These are phyloP conservation scores for Salvelinus namaycush DNA, from an alignment of 2,113 vertebrate genomes.

Conservation along the genomic window DNA sequence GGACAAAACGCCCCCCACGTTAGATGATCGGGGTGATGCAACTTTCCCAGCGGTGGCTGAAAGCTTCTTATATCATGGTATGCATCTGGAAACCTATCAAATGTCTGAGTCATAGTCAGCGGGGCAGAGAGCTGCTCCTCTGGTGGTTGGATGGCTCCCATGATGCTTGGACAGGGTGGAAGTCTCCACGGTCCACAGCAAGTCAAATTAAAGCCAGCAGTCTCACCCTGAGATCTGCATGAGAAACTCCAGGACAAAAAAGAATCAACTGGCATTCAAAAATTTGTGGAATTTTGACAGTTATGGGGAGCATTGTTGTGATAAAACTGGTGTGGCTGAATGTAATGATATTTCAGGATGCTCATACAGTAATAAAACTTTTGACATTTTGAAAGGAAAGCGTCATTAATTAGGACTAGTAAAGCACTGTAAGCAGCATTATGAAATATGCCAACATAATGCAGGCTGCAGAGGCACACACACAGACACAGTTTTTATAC, in stretches of 20 bases:
- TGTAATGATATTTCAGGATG: neutral
- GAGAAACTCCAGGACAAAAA: slow-evolving; percentile 22
- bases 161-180: neutral
- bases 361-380: neutral
- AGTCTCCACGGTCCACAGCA: slow-evolving; percentile 8
- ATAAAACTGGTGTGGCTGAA: too few relatives aligned
- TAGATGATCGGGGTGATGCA: neutral
- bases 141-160: neutral
- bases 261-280: too few relatives aligned
- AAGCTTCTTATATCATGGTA: neutral
- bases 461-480: neutral
- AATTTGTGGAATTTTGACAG: too few relatives aligned
- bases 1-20: too few relatives aligned
- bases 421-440: neutral
- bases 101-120: neutral
- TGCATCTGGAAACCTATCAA: neutral
- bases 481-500: neutral
- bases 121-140: neutral
- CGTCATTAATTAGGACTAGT: neutral
- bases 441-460: neutral
- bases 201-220: slow-evolving; percentile 36
- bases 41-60: neutral
- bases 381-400: neutral
- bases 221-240: slow-evolving; percentile 8
- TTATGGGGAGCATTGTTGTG: too few relatives aligned